Evolutionary conservation across 2,797 vertebrate genomes (phyloP), one percentile per base, ranked within the genome.

Genomic region (Micropoecilia bifurca): DNA sequence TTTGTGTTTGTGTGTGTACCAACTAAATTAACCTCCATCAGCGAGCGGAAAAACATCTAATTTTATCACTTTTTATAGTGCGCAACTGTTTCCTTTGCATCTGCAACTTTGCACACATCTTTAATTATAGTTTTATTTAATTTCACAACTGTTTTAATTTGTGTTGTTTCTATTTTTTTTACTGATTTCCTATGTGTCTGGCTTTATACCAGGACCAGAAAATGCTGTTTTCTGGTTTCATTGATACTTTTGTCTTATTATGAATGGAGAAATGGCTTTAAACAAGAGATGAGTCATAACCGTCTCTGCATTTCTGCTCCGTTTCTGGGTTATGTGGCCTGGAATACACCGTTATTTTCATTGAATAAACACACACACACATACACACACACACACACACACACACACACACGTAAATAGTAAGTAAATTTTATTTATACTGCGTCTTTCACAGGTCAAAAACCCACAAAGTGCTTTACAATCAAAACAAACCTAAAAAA

Each of bases 11-110:
- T 88, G 85, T 92, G 87, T 90, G 81, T 81, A 74, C 82, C 79
- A 57, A 77, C 90, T 88, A 85, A 89, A 85, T 83, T 90, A 93
- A 92, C 90, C 90, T 89, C 88, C 91, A 90, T 81, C 20, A 66
- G 85, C 84, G 87, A 90, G 81, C 55, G 46, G 91, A 92, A 93
- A 95, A 95, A 94, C 90, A 93, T 85, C 91, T 92, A 75, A 81
- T 89, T 89, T 88, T 6, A 14, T 71, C 84, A 63, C 76, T 87
- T 77, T 83, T 78, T 53, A 71, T 22, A 36, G 13, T 83, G 77
- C 79, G 82, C 89, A 80, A 83, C 83, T 84, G 84, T 87, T 68
- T 86, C 78, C 72, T 78, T 46, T 22, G 68, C 30, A 69, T 45
- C 73, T 71, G 50, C 71, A 50, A 46, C 46, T 48, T 55, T 20